Percentiles rank a stretch among this genome's conserved stretches.
Conservation (phyloP, 2,888 invertebrate genomes). For the Cephus pygmeus region DNA sequence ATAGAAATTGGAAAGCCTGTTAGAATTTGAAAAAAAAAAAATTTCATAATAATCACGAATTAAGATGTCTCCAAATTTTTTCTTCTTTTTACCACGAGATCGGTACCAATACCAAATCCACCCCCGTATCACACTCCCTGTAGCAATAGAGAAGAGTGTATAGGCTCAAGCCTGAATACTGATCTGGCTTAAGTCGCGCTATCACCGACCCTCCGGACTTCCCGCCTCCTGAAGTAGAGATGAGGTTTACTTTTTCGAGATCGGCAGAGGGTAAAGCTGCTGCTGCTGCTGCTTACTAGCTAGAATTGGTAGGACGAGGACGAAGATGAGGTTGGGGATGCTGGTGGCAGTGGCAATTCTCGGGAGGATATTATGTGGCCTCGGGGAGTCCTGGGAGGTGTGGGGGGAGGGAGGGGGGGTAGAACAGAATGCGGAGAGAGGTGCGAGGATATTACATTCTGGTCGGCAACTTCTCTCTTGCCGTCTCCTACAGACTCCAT, state of each 20-base stretch:
- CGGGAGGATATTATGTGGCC: slow-evolving; percentile 40
- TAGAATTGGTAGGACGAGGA: too few species aligned
- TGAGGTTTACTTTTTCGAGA: slow-evolving; percentile 6
- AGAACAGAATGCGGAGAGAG: slow-evolving; percentile 20
- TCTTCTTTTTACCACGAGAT: too few species aligned
- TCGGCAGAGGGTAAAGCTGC: background rate
- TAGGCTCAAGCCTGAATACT: background rate
- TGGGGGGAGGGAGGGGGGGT: slow-evolving; percentile 7
- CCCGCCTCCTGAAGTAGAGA: background rate
- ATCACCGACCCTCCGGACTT: background rate
- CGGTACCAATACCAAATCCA: too few species aligned
- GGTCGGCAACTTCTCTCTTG: slow-evolving; percentile 23
- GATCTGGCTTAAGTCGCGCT: slow-evolving; percentile 1
- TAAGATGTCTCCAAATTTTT: too few species aligned
- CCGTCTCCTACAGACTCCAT: slow-evolving; percentile 18
- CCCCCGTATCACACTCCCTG: too few species aligned
- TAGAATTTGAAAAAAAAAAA: too few species aligned
- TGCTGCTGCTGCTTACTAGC: too few species aligned
- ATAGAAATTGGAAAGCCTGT: too few species aligned
- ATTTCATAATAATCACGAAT: too few species aligned
- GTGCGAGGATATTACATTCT: slow-evolving; percentile 38
- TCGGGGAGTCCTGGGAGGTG: slow-evolving; percentile 25
- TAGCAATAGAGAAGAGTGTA: too few species aligned
- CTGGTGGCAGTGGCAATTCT: slow-evolving; percentile 10
- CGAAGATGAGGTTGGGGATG: background rate